Evolutionary conservation across 2,888 invertebrate species (phyloP).

Genomic region (Plusia festucae): DNA sequence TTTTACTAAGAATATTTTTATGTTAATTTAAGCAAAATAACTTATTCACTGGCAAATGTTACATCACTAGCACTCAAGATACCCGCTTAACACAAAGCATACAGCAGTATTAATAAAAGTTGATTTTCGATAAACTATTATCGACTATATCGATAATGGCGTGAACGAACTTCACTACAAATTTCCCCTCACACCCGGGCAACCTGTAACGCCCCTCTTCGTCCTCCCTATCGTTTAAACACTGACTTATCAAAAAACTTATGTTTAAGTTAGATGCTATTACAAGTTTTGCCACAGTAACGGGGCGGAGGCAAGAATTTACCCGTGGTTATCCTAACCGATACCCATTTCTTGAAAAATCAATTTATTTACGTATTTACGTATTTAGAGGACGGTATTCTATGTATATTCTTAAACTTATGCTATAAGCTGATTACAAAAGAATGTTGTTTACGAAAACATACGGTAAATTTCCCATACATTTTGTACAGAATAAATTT

Average conservation of each 20-base stretch:
- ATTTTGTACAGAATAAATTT: too few relatives aligned
- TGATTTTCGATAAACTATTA: slow-evolving; percentile 6
- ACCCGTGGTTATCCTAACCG: slow-evolving; percentile 55
- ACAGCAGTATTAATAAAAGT: background rate
- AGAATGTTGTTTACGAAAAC: slow-evolving; percentile 60
- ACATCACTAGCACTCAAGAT: slow-evolving; percentile 5
- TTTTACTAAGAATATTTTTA: background rate
- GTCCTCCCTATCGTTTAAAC: slow-evolving; percentile 85
- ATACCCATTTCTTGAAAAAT: slow-evolving; percentile 55
- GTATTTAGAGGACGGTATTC: slow-evolving; percentile 58
- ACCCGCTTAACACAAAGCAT: background rate
- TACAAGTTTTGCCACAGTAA: slow-evolving; percentile 79
- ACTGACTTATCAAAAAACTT: slow-evolving; percentile 89
- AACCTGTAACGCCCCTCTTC: slow-evolving; percentile 84
- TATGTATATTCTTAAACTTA: slow-evolving; percentile 59
- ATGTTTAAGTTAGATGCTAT: slow-evolving; percentile 84
- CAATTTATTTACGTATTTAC: slow-evolving; percentile 57
- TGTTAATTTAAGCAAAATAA: background rate
- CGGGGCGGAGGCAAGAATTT: slow-evolving; percentile 52
- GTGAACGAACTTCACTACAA: slow-evolving; percentile 65
- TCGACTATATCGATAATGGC: slow-evolving; percentile 59
- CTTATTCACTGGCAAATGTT: background rate
- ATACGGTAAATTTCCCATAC: too few relatives aligned
- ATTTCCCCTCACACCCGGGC: slow-evolving; percentile 77
- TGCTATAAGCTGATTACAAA: slow-evolving; percentile 63